phyloP scores from a whole-genome alignment of 1,140 invertebrate species.

The Drosophila yakuba region DNA sequence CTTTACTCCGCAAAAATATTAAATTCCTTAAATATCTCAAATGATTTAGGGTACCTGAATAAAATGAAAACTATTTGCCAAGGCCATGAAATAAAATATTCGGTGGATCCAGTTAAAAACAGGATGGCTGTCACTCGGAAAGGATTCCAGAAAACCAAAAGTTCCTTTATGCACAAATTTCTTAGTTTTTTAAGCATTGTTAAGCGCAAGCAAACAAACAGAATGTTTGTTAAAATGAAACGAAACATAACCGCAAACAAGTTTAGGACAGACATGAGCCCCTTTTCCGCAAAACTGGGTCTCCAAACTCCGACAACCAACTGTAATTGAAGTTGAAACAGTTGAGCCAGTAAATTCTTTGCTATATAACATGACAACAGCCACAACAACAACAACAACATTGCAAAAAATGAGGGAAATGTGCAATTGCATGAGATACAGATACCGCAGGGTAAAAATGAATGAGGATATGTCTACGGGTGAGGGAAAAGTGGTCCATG shows the following conservation, averaged over 20 bases:
- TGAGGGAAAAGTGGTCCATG: neutral
- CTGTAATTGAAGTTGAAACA: slow-evolving; percentile 62
- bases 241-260: slow-evolving; percentile 42
- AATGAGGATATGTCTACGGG: neutral
- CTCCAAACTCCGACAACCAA: slow-evolving; percentile 32
- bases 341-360: slow-evolving; percentile 60
- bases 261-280: neutral
- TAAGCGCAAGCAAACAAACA: slow-evolving; percentile 26
- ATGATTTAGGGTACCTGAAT: too few species aligned
- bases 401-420: slow-evolving; percentile 20
- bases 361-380: slow-evolving; percentile 43
- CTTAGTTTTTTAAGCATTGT: neutral
- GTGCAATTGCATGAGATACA: slow-evolving; percentile 11
- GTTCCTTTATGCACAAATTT: neutral
- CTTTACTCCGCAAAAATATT: too few species aligned
- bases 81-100: too few species aligned
- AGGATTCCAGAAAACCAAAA: neutral
- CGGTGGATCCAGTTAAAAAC: too few species aligned
- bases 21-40: too few species aligned
- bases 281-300: slow-evolving; percentile 9
- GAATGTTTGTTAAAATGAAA: slow-evolving; percentile 55
- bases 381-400: slow-evolving; percentile 20
- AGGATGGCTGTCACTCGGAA: neutral
- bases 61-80: neutral
- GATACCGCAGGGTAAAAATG: neutral